phyloP scores from a whole-genome alignment of 92 coral and sea anemone genomes.

The Montipora capitata region DNA sequence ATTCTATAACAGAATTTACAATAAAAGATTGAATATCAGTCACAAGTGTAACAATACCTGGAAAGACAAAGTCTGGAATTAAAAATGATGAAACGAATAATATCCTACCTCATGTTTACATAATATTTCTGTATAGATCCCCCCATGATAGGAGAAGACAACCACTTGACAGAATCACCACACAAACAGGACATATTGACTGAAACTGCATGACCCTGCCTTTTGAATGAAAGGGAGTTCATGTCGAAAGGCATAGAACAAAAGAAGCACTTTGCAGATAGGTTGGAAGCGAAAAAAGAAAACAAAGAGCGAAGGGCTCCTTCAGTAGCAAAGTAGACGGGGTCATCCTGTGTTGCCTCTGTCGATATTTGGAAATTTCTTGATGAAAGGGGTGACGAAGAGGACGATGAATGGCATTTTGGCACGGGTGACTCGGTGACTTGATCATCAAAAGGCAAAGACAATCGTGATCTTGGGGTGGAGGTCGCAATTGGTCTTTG shows the following conservation, averaged over 20 bases:
- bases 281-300: not conserved
- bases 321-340: conserved; percentile 3
- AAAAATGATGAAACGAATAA: not conserved
- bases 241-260: not conserved
- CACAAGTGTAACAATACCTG: too few relatives aligned
- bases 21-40: not conserved
- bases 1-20: conserved; percentile 13
- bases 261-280: not conserved
- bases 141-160: conserved; percentile 48
- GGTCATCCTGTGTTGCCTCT: conserved; percentile 17
- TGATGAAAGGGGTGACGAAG: not conserved
- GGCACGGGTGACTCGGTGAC: not conserved
- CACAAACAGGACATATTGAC: conserved; percentile 25
- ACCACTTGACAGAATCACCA: conserved; percentile 41
- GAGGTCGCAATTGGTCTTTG: not conserved
- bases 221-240: not conserved
- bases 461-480: not conserved
- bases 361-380: conserved; percentile 11
- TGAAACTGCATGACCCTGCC: conserved; percentile 44
- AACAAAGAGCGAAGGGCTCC: conserved; percentile 16
- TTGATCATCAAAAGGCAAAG: not conserved
- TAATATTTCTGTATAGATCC: conserved; percentile 36
- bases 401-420: not conserved
- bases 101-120: conserved; percentile 22
- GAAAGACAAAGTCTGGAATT: not conserved